Evolutionary conservation across 2,888 invertebrate species (phyloP).

Genomic region (Acleris cristana): DNA sequence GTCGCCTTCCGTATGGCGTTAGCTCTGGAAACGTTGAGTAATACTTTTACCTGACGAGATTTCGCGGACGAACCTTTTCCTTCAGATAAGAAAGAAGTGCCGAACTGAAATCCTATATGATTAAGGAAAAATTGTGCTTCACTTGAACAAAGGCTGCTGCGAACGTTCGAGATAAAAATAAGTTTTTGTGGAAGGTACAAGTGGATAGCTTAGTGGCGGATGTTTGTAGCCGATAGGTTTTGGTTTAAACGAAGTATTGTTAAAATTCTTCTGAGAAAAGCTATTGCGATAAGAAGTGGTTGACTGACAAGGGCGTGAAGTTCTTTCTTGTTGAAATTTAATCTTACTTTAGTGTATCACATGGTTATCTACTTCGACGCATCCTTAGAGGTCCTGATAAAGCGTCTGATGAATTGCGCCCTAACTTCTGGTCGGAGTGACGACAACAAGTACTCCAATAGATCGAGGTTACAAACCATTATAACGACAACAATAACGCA

Average conservation of each 20-base stretch:
- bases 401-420: no score
- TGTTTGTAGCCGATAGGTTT: background rate
- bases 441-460: no score
- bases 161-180: slow-evolving; percentile 35
- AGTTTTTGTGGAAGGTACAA: slow-evolving; percentile 27
- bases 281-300: no score
- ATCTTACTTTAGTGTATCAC: no score
- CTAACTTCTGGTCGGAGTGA: no score
- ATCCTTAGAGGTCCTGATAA: no score
- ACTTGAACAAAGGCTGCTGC: slow-evolving; percentile 35
- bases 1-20: slow-evolving; percentile 58
- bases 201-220: slow-evolving; percentile 20
- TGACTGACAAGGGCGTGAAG: no score
- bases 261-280: no score
- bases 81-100: slow-evolving; percentile 56
- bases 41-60: slow-evolving; percentile 60
- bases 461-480: no score
- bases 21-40: slow-evolving; percentile 46
- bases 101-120: slow-evolving; percentile 55
- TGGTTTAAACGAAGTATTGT: background rate
- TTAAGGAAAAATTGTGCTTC: slow-evolving; percentile 56
- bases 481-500: no score
- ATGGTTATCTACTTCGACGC: no score
- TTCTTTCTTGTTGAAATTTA: no score
- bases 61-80: slow-evolving; percentile 53